Evolutionary conservation across 1,140 invertebrate species (phyloP), one percentile per base, ranked within the genome.

Genomic region (Coelopa frigida): DNA sequence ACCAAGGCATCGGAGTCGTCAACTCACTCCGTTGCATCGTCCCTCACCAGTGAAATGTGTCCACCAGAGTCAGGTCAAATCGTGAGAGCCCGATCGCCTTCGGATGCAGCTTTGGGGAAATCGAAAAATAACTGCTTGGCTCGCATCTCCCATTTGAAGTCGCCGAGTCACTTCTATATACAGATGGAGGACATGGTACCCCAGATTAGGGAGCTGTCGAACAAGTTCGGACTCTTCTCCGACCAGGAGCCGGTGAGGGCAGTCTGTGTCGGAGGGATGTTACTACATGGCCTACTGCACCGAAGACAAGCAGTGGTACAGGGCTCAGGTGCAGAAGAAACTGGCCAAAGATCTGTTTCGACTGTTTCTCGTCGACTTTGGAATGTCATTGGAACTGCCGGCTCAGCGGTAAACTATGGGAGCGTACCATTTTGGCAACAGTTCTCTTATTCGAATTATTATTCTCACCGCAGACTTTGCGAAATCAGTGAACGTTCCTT

Each of bases 381-480:
- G 52, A 18, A 45, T 44, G 10, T 8, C 33, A 6, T 17, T 46
- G 4, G 17, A 42, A 17, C 32, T 48, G 10, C 14, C 43, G 3
- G 17, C 11, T 21, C 10, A n/a, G n/a, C n/a, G n/a, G n/a, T n/a
- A n/a, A n/a, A n/a, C n/a, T n/a, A n/a, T n/a, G n/a, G n/a, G n/a
- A n/a, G n/a, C n/a, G n/a, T n/a, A n/a, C n/a, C n/a, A n/a, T n/a
- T n/a, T n/a, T n/a, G n/a, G n/a, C n/a, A 38, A 24, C 3, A 18
- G 31, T 46, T 26, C 17, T 29, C 20, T 36, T 15, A 18, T 39
- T n/a, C 14, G 20, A 18, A 22, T 39, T 4, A 12, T 41, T 24
- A 4, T 12, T 2, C 45, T 51, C 2, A n/a, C n/a, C n/a, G n/a
- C 27, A 64, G 61, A 32, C 54, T 64, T n/a, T 46, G 39, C 12